phyloP scores from a whole-genome alignment of 2,797 vertebrate genomes.

The Todus mexicanus region DNA sequence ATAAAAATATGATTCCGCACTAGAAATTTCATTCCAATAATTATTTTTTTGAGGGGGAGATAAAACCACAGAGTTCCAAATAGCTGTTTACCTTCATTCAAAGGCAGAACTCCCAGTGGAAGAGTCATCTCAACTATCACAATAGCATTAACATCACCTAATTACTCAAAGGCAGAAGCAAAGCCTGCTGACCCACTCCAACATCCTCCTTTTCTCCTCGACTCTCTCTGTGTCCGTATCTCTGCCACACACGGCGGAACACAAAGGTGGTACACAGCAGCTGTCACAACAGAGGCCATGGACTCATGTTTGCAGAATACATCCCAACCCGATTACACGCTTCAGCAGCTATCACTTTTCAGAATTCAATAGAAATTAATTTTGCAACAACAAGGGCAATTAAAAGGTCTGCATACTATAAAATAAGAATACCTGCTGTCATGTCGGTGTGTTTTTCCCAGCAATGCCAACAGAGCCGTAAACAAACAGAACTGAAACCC shows the following conservation, averaged over 20 bases:
- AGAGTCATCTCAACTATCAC: background rate
- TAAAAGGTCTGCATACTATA: constrained; percentile 41
- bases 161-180: background rate
- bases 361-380: constrained; percentile 46
- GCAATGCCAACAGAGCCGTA: background rate
- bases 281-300: background rate
- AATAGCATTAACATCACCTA: background rate
- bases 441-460: background rate
- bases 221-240: background rate
- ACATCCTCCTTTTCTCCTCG: background rate
- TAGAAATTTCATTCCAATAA: background rate
- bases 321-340: constrained; percentile 57
- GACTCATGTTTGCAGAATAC: background rate
- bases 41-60: background rate
- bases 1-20: background rate
- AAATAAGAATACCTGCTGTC: constrained; percentile 4
- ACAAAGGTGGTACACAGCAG: constrained; percentile 5
- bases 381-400: constrained; percentile 67
- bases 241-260: background rate
- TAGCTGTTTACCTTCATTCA: background rate
- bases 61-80: background rate
- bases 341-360: constrained; percentile 38
- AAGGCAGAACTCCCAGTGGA: background rate
- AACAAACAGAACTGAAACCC: background rate
- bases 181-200: constrained; percentile 28